Percentiles rank a stretch among this genome's conserved stretches.
These are phyloP conservation scores for Phaetusa simplex DNA, from an alignment of 2,113 vertebrate species.

Conservation along the genomic window DNA sequence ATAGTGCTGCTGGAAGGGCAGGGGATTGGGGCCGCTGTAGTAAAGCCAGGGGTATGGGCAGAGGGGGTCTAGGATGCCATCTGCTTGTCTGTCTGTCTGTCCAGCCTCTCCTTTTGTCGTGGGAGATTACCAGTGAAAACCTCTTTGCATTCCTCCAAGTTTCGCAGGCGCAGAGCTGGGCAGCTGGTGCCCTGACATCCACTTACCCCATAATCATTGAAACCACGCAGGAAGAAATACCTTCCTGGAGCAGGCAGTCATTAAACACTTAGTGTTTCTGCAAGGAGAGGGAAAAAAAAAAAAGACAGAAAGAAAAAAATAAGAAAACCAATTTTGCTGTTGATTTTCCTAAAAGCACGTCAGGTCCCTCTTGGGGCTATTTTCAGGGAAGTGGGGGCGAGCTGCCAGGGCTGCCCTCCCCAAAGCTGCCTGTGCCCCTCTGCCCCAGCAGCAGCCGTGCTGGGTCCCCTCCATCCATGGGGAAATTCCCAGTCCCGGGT, in stretches of 20 bases:
- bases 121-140: background rate
- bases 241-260: background rate
- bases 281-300: background rate
- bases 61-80: background rate
- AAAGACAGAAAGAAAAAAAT: no score
- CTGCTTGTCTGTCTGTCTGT: background rate
- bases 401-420: background rate
- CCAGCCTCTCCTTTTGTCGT: background rate
- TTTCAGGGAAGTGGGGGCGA: background rate
- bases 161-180: accelerated
- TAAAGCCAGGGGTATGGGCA: background rate
- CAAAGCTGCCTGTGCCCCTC: background rate
- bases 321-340: background rate
- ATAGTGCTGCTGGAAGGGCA: background rate
- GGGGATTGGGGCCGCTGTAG: background rate
- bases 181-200: background rate
- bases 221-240: background rate
- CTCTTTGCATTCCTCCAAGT: background rate
- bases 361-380: background rate
- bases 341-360: background rate
- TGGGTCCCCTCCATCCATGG: background rate
- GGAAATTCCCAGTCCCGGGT: background rate
- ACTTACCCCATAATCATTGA: accelerated
- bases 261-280: background rate
- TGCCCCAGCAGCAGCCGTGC: background rate